A percentile compares a stretch with the other conserved stretches of the same genome.
phyloP scores from a whole-genome alignment of 2,888 invertebrate species.

The Tineola bisselliella region DNA sequence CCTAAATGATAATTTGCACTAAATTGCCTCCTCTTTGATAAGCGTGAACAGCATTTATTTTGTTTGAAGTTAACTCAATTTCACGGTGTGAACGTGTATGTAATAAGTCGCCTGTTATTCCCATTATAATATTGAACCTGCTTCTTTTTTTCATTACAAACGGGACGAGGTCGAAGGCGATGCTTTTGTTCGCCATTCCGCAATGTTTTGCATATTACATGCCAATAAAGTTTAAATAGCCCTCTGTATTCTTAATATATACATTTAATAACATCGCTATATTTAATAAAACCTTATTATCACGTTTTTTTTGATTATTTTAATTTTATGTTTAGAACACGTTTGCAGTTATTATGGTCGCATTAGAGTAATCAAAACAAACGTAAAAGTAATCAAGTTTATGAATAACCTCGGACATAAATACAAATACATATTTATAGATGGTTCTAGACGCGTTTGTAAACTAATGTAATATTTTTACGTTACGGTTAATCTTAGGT shows the following conservation, averaged over 20 bases:
- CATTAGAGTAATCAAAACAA: too few relatives aligned
- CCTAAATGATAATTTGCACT: slow-evolving; percentile 28
- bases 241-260: neutral
- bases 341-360: too few relatives aligned
- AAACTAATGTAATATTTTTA: too few relatives aligned
- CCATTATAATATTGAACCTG: slow-evolving; percentile 17
- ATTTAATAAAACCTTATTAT: too few relatives aligned
- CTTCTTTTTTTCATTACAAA: slow-evolving; percentile 7
- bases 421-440: too few relatives aligned
- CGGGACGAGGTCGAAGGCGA: neutral
- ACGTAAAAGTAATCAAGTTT: too few relatives aligned
- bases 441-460: too few relatives aligned
- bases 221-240: neutral
- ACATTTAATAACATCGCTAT: too few relatives aligned
- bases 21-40: slow-evolving; percentile 28
- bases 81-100: slow-evolving; percentile 29
- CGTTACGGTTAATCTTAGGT: too few relatives aligned
- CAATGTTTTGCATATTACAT: slow-evolving; percentile 1
- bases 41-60: slow-evolving; percentile 31
- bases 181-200: neutral
- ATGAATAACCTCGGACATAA: too few relatives aligned
- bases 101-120: slow-evolving; percentile 20
- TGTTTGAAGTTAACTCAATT: slow-evolving; percentile 46
- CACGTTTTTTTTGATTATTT: too few relatives aligned
- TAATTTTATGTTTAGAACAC: too few relatives aligned